Evolutionary conservation across 2,797 vertebrate species (phyloP), one percentile per base, ranked within the genome.

Genomic region (Manis crassicaudata): DNA sequence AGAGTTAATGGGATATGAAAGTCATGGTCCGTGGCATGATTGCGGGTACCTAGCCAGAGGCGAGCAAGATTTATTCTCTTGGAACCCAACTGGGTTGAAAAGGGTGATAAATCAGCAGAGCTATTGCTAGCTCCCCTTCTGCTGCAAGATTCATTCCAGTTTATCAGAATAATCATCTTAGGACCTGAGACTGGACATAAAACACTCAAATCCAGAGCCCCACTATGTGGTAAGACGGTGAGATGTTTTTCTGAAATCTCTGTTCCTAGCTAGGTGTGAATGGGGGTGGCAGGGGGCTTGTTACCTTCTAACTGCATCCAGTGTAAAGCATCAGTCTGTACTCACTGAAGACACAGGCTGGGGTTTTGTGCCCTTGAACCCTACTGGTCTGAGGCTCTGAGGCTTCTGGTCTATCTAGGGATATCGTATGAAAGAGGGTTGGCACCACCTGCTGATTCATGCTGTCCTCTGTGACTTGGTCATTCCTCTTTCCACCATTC

Each of bases 1-100:
- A 98, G 96, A 98, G 96, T 96, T 97, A 97, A 98, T 97, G 91
- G 94, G 96, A 98, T 98, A 97, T 97, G 92, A 97, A 98, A 98
- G 95, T 96, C 97, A 96, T 54, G 97, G 97, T 96, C 97, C 5
- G 1, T 96, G 96, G 97, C 96, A 90, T 98, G 98, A 98, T 98
- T 98, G 98, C 56, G 96, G 97, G 46, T 98, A 98, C 40, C 90
- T 95, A 96, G 97, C 91, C 97, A 96, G 89, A 97, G 95, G 63
- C 96, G 96, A 95, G 98, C 91, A 81, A 96, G 98, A 98, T 98
- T 98, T 98, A 98, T 98, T 97, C 97, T 98, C 86, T 94, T 97
- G 98, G 97, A 98, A 98, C 97, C 97, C 97, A 97, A 93, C 96
- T 94, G 97, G 97, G 93, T 62, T 97, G 96, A 97, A 97, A 98